phyloP scores from a whole-genome alignment of 2,888 invertebrate genomes.

The Phlogophora meticulosa region DNA sequence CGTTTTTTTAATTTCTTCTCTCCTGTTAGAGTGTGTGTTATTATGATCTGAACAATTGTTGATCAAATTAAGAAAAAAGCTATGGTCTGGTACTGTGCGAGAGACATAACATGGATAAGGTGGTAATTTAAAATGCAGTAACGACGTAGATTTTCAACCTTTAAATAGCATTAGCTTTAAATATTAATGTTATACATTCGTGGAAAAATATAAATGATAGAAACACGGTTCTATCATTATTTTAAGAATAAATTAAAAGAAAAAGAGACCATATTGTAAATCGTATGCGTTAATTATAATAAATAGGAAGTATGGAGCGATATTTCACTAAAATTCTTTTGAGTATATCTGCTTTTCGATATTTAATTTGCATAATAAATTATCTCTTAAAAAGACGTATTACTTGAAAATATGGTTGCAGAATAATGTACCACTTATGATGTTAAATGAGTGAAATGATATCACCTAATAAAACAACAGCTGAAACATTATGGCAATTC shows the following conservation, averaged over 20 bases:
- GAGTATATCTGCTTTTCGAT: not conserved
- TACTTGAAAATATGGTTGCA: not conserved
- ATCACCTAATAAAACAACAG: slow-evolving; percentile 11
- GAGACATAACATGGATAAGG: slow-evolving; percentile 74
- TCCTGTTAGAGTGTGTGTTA: slow-evolving; percentile 74
- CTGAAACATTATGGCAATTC: not conserved
- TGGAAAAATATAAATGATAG: not conserved
- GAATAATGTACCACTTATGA: not conserved
- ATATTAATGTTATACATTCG: not conserved
- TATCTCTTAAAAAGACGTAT: not conserved
- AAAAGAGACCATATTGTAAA: too few relatives aligned
- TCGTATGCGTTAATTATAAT: too few relatives aligned
- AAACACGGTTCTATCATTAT: too few relatives aligned
- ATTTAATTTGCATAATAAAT: too few relatives aligned
- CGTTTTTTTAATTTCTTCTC: slow-evolving; percentile 78
- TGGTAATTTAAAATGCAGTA: not conserved
- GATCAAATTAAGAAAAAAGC: slow-evolving; percentile 88
- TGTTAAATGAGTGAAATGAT: not conserved
- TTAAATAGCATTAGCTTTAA: too few relatives aligned
- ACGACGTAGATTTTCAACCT: not conserved
- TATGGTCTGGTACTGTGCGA: slow-evolving; percentile 54
- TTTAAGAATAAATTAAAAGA: not conserved
- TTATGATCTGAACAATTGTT: slow-evolving; percentile 85
- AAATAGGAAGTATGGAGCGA: too few relatives aligned
- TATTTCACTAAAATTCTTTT: not conserved